Evolutionary conservation across 2,113 vertebrate genomes (phyloP), one percentile per base, ranked within the genome.

Genomic region (Macroglossus sobrinus): DNA sequence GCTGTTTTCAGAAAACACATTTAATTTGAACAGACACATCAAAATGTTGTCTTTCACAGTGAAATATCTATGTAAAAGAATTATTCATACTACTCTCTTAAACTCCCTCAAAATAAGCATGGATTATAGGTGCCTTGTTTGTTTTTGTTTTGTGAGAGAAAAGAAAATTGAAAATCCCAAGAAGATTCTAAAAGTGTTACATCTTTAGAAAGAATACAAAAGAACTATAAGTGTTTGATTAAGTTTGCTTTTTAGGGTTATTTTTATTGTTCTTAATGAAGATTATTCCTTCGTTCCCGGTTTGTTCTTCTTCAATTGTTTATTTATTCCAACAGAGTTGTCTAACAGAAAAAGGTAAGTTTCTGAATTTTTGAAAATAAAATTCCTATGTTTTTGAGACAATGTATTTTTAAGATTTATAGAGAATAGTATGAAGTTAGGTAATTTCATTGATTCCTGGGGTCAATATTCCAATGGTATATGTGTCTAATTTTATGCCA

Each of bases 1-100:
- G 28, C 45, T 97, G 45, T 89, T 90, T 95, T 94, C 80, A 95
- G 64, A 94, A 92, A 93, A 96, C 71, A 97, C 10, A 66, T 68
- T 94, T 80, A 93, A 14, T 69, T 92, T 93, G 84, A 79, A 87
- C 66, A 93, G 93, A 94, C 74, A n/a, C 13, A 61, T 79, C 68
- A 84, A 86, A 74, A 86, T 75, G 7, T 64, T 93, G 26, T 82
- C 84, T 96, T 82, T 95, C 55, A 82, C 12, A 53, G 53, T 26
- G n/a, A 91, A 90, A 38, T 87, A 86, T 45, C 28, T 88, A 13
- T 30, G 26, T 61, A 68, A 90, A 66, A 87, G 28, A 80, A 87
- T 92, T 47, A 80, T 84, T 86, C 69, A 68, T 72, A 47, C 7
- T 74, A 63, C 13, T 55, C 8, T 89, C 11, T 85, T 35, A 84